A percentile compares a stretch with the other conserved stretches of the same genome.
Evolutionary conservation across 2,797 vertebrate genomes (phyloP).

Genomic region (Falco cherrug): DNA sequence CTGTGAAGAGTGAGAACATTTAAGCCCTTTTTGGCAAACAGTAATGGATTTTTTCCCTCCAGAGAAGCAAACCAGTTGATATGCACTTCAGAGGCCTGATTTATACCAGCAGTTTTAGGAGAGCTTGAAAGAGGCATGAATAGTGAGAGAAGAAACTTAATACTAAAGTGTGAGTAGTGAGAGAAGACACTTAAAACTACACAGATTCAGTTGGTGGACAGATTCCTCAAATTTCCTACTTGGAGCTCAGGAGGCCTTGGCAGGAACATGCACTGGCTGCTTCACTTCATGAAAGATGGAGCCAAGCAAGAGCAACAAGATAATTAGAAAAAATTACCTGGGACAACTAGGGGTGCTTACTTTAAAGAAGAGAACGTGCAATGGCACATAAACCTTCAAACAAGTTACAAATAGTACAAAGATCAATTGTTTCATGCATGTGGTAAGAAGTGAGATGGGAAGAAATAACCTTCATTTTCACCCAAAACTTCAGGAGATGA

Average conservation of each 20-base stretch:
- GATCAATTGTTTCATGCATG: not conserved
- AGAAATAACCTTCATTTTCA: not conserved
- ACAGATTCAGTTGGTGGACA: not conserved
- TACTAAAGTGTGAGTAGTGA: not conserved
- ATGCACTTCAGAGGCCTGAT: not conserved
- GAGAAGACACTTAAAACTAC: not conserved
- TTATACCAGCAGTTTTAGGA: not conserved
- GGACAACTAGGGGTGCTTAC: not conserved
- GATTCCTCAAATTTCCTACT: not conserved
- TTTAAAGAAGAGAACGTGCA: not conserved
- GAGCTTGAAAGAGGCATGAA: not conserved
- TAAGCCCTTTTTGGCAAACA: not conserved
- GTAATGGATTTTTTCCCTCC: not conserved
- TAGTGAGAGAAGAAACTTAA: not conserved
- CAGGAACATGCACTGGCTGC: not conserved
- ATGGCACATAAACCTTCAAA: not conserved
- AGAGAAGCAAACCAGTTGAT: not conserved
- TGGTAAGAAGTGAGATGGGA: not conserved
- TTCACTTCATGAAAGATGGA: not conserved
- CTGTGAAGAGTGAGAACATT: not conserved
- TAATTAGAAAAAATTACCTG: not conserved
- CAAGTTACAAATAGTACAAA: not conserved
- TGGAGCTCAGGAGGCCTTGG: not conserved
- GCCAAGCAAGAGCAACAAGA: not conserved
- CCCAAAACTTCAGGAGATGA: not conserved